Conservation (phyloP, 2,888 invertebrate genomes). For the Chironomus tentans region DNA sequence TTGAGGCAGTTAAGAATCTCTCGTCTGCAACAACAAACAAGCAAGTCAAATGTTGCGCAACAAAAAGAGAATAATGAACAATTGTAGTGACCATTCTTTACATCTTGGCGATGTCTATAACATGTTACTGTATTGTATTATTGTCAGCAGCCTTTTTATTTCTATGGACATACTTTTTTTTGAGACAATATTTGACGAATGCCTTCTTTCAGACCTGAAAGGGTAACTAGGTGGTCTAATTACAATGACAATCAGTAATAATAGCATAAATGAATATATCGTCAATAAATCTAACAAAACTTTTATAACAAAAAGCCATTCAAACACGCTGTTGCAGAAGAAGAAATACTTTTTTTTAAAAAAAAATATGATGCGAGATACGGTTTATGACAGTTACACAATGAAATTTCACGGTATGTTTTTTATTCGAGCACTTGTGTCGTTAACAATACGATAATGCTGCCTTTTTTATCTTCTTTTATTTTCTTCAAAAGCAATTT, state of each 20-base stretch:
- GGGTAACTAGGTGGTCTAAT: neutral
- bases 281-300: neutral
- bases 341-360: neutral
- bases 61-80: neutral
- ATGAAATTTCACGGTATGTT: slow-evolving; percentile 20
- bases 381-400: neutral
- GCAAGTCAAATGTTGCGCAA: slow-evolving; percentile 6
- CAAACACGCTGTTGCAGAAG: slow-evolving; percentile 13
- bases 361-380: neutral
- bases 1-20: neutral
- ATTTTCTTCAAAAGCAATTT: neutral
- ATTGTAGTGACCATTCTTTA: no score
- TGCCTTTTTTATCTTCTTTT: neutral
- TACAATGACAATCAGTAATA: neutral
- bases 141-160: neutral
- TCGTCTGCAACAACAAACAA: neutral
- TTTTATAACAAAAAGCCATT: slow-evolving; percentile 2
- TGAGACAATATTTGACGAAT: no score
- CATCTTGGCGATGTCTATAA: no score
- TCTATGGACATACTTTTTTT: neutral
- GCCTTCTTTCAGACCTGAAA: no score
- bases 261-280: neutral
- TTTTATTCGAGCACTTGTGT: neutral
- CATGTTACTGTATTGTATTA: no score
- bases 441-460: slow-evolving; percentile 1